These are phyloP conservation scores for Erebia aethiops DNA, from an alignment of 2,888 invertebrate species.

Conservation along the genomic window DNA sequence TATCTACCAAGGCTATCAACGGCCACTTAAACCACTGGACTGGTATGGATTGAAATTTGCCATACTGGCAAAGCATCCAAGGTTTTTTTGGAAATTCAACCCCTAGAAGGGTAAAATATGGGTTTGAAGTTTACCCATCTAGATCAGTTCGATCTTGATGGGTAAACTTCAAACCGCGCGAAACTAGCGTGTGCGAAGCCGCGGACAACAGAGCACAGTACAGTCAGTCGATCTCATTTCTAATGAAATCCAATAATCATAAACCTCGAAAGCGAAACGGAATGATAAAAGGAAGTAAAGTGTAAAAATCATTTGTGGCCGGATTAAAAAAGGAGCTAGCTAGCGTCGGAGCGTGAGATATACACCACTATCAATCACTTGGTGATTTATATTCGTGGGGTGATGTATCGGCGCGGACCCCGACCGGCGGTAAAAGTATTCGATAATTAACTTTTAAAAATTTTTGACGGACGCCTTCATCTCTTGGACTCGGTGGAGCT, in stretches of 20 bases:
- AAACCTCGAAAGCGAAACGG: conserved; percentile 67
- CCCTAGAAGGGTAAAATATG: no score
- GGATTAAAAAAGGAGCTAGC: conserved; percentile 81
- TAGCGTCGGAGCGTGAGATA: conserved; percentile 78
- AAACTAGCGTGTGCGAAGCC: no score
- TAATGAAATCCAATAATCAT: conserved; percentile 52
- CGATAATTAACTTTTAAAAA: conserved; percentile 81
- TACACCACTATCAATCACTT: conserved; percentile 78
- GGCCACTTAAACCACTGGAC: no score
- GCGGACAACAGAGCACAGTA: neutral
- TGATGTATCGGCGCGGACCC: conserved; percentile 73
- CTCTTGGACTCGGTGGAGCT: conserved; percentile 50
- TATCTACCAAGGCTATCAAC: no score
- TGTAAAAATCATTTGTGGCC: conserved; percentile 79
- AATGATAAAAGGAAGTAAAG: conserved; percentile 67
- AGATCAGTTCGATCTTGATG: no score
- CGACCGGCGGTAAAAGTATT: conserved; percentile 69
- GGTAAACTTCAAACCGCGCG: no score
- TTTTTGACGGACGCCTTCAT: conserved; percentile 77
- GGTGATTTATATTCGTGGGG: conserved; percentile 78
- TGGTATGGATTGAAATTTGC: no score
- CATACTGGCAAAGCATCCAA: no score
- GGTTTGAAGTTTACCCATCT: no score
- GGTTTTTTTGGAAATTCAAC: no score
- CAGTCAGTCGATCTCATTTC: neutral